phyloP scores from a whole-genome alignment of 2,113 vertebrate genomes.

The Oreochromis spilurus region DNA sequence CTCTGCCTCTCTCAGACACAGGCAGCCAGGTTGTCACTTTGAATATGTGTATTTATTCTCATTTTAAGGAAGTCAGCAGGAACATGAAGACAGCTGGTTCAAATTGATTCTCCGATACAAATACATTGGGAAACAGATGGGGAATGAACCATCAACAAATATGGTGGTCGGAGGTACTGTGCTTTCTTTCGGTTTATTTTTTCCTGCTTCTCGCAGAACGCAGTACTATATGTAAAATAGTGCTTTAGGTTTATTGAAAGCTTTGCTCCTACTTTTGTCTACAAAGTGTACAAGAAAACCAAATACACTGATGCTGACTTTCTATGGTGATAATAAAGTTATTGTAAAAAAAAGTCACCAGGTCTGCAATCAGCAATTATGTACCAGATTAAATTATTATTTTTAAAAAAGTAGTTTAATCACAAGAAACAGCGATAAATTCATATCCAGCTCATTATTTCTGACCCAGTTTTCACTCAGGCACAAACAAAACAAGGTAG shows the following conservation, averaged over 20 bases:
- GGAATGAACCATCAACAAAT: neutral
- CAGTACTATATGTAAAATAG: neutral
- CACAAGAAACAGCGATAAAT: neutral
- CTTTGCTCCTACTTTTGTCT: neutral
- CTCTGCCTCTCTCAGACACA: neutral
- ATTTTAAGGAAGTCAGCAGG: constrained; percentile 32
- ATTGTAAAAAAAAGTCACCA: neutral
- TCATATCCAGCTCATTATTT: neutral
- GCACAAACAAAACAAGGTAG: neutral
- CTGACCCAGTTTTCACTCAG: neutral
- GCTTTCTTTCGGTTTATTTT: fast-evolving
- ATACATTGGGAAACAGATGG: constrained; percentile 3
- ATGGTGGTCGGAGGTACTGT: neutral
- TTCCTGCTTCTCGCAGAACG: neutral
- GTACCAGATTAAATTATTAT: neutral
- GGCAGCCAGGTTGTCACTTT: constrained; percentile 66
- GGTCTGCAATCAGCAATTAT: neutral
- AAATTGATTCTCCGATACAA: constrained; percentile 51
- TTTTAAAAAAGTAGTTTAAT: neutral
- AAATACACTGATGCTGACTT: neutral
- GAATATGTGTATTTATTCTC: constrained; percentile 70
- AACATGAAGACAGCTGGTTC: constrained; percentile 49
- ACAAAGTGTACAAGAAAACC: fast-evolving
- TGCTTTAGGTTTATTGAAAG: neutral
- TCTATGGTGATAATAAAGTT: neutral